Percentiles rank a stretch among this genome's conserved stretches.
Conservation (phyloP, 2,888 invertebrate genomes). For the Ophion costatus region DNA sequence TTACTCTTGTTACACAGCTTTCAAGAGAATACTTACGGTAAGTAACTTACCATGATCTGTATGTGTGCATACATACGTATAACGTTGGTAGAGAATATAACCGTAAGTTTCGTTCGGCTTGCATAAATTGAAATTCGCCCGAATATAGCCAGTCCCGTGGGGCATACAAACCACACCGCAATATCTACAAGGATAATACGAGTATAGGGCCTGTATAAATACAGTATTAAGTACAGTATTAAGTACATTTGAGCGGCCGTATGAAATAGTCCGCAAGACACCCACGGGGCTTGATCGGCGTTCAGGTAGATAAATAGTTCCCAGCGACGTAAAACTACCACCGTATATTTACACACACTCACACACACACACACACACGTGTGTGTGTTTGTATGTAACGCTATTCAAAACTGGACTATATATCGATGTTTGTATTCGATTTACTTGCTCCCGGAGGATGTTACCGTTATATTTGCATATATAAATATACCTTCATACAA, state of each 20-base stretch:
- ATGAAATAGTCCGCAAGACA: slow-evolving; percentile 47
- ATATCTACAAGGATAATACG: slow-evolving; percentile 12
- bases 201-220: slow-evolving; percentile 8
- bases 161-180: slow-evolving; percentile 1
- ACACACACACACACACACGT: neutral
- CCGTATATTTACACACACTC: neutral
- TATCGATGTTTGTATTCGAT: slow-evolving; percentile 37
- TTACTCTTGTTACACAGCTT: slow-evolving; percentile 60
- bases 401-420: slow-evolving; percentile 19
- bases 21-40: slow-evolving; percentile 35
- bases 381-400: slow-evolving; percentile 4
- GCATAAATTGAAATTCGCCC: slow-evolving; percentile 34
- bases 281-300: slow-evolving; percentile 51
- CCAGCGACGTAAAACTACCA: slow-evolving; percentile 26
- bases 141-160: slow-evolving; percentile 43
- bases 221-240: too few species aligned
- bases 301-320: slow-evolving; percentile 53
- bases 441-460: slow-evolving; percentile 54
- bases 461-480: slow-evolving; percentile 60
- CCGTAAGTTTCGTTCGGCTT: slow-evolving; percentile 50
- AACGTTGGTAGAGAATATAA: slow-evolving; percentile 33
- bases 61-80: neutral
- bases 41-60: slow-evolving; percentile 8
- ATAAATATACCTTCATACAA: slow-evolving; percentile 11
- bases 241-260: slow-evolving; percentile 32